Evolutionary conservation across 2,113 vertebrate genomes (phyloP).

Genomic region (Rostratula benghalensis): DNA sequence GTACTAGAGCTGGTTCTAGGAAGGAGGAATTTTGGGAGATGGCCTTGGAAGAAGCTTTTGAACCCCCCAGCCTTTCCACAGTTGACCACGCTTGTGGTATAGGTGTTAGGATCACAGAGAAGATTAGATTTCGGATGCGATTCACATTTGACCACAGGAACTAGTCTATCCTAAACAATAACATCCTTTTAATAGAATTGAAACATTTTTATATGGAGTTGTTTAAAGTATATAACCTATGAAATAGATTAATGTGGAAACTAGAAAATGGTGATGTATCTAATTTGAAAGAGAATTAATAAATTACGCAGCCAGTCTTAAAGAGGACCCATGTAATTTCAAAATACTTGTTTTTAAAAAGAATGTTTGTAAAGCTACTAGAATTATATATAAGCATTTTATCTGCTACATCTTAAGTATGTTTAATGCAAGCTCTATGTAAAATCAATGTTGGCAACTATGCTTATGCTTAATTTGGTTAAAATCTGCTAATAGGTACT

Average conservation of each 20-base stretch:
- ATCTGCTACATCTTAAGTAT: neutral
- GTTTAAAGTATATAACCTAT: neutral
- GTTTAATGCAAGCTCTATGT: neutral
- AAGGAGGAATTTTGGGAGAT: neutral
- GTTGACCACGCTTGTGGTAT: neutral
- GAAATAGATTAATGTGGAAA: neutral
- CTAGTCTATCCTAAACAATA: neutral
- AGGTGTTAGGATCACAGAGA: neutral
- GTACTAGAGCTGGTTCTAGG: neutral
- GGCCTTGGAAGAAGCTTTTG: neutral
- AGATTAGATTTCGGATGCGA: neutral
- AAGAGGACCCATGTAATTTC: neutral
- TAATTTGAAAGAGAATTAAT: neutral
- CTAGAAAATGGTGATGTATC: neutral
- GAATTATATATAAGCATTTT: neutral
- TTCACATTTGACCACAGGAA: neutral
- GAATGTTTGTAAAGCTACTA: neutral
- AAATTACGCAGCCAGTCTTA: neutral
- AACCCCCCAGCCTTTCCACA: neutral
- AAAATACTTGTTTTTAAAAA: neutral
- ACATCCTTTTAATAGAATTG: neutral
- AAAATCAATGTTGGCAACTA: neutral
- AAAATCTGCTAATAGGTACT: neutral
- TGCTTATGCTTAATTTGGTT: neutral
- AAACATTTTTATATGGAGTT: neutral